Percentiles rank a stretch among this genome's conserved stretches.
Conservation (phyloP, 2,113 vertebrate species). For the Microtus pennsylvanicus region DNA sequence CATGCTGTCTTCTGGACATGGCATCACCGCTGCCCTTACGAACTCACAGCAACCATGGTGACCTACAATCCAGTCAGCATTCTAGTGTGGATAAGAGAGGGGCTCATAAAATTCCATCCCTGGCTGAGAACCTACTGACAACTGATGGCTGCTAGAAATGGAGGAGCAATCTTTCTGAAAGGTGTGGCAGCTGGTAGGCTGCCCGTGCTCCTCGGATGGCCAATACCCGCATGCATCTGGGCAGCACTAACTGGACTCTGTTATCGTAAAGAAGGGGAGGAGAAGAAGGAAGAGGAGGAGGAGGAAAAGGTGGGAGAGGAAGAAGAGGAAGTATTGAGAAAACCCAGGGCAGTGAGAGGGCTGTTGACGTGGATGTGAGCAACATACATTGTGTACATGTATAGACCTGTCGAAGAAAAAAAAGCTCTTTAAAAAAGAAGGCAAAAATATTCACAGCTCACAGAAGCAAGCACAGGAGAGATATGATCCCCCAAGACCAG, state of each 20-base stretch:
- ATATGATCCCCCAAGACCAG: too few relatives aligned
- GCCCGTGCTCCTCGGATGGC: neutral
- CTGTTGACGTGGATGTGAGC: neutral
- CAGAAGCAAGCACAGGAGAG: neutral
- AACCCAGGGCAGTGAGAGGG: too few relatives aligned
- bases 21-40: rapidly evolving
- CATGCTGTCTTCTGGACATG: neutral
- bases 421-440: neutral
- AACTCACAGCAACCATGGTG: too few relatives aligned
- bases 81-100: neutral
- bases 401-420: neutral
- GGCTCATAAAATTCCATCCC: neutral
- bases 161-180: too few relatives aligned
- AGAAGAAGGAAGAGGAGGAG: neutral
- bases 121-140: neutral
- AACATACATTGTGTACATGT: neutral
- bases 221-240: too few relatives aligned
- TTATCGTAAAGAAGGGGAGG: neutral
- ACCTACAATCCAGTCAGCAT: neutral
- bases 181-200: neutral
- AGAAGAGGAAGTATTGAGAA: neutral
- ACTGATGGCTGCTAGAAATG: too few relatives aligned
- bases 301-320: neutral
- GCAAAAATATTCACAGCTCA: neutral
- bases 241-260: neutral